Evolutionary conservation across 2,797 vertebrate species (phyloP).

Genomic region (Rhinogobio ventralis): DNA sequence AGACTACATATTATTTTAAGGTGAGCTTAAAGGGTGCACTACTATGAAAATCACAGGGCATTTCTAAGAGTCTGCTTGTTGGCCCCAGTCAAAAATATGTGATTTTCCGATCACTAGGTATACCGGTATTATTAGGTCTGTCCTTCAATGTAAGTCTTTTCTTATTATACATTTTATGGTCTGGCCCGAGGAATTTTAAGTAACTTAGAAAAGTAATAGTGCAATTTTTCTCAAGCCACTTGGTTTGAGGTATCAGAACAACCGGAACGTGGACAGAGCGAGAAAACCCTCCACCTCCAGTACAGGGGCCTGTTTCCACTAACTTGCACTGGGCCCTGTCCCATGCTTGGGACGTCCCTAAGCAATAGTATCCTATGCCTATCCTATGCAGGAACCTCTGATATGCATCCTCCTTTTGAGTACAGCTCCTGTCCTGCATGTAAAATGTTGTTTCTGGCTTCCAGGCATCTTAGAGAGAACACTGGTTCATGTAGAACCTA

Average conservation of each 20-base stretch:
- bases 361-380: background rate
- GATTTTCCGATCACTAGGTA: background rate
- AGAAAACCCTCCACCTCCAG: background rate
- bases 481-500: conserved; percentile 13
- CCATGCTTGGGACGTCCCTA: background rate
- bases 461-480: background rate
- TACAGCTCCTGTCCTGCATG: background rate
- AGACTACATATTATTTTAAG: no score
- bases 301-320: background rate
- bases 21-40: no score
- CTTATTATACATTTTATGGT: no score
- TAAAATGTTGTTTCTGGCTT: conserved; percentile 18
- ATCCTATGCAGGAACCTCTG: background rate
- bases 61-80: background rate
- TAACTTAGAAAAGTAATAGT: background rate
- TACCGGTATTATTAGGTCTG: no score
- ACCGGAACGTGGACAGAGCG: background rate
- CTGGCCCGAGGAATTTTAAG: background rate
- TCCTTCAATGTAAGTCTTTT: no score
- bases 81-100: background rate
- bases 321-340: background rate
- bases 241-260: background rate
- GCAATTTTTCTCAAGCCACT: background rate
- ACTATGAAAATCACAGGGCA: no score
- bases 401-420: background rate